phyloP scores from a whole-genome alignment of 2,888 invertebrate genomes.

The Trissoscelio sp. region DNA sequence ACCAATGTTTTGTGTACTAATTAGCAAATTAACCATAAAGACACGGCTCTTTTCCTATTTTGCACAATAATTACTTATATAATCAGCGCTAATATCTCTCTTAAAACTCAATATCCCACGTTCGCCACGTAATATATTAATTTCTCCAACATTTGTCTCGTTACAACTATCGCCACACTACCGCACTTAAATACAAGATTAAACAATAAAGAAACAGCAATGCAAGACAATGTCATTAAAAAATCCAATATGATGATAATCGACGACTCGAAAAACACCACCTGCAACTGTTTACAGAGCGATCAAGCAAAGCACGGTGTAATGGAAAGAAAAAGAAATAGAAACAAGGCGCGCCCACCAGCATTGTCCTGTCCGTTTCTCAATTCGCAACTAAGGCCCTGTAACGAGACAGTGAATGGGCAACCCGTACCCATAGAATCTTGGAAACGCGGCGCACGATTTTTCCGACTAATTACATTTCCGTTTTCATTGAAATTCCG shows the following conservation, averaged over 20 bases:
- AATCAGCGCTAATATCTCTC: constrained; percentile 49
- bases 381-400: constrained; percentile 64
- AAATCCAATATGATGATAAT: constrained; percentile 52
- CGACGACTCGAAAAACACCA: constrained; percentile 57
- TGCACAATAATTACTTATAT: constrained; percentile 62
- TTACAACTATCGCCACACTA: constrained; percentile 8
- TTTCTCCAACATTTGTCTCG: constrained; percentile 45
- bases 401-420: constrained; percentile 54
- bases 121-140: constrained; percentile 55
- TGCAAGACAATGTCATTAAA: constrained; percentile 32
- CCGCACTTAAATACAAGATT: constrained; percentile 9
- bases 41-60: constrained; percentile 57
- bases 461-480: constrained; percentile 63
- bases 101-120: constrained; percentile 51
- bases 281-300: constrained; percentile 59
- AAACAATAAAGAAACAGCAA: constrained; percentile 39
- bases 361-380: constrained; percentile 75
- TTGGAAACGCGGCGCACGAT: constrained; percentile 56
- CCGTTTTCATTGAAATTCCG: constrained; percentile 59
- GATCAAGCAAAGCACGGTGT: constrained; percentile 45
- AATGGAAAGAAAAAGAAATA: constrained; percentile 70
- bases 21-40: constrained; percentile 60
- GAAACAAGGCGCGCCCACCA: constrained; percentile 77
- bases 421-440: constrained; percentile 49
- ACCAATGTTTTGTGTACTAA: constrained; percentile 44